Evolutionary conservation across 2,113 vertebrate genomes (phyloP).

Genomic region (Rhynchopsitta pachyrhyncha): DNA sequence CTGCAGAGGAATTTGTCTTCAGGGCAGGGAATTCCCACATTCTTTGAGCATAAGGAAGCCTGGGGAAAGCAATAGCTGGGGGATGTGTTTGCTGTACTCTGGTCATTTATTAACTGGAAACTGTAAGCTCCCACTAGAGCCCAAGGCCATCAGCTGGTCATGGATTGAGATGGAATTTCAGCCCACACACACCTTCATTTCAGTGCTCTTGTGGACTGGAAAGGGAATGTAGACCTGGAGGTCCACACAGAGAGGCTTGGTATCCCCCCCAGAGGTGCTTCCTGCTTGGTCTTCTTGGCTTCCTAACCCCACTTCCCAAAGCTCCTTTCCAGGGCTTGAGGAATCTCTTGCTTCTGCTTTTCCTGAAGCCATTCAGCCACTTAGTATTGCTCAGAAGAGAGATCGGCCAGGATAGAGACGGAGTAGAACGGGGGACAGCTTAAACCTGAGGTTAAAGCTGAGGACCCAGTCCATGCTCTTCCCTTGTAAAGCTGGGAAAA

Average conservation of each 20-base stretch:
- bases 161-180: background rate
- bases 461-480: background rate
- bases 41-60: background rate
- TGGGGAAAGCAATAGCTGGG: background rate
- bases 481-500: background rate
- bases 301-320: background rate
- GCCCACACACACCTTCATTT: background rate
- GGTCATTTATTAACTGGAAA: background rate
- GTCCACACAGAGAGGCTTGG: background rate
- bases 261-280: background rate
- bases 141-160: background rate
- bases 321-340: background rate
- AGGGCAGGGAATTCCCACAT: background rate
- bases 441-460: background rate
- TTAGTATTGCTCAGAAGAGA: background rate
- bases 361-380: background rate
- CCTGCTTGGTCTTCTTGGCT: background rate
- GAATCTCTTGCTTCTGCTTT: background rate
- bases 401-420: fast-evolving
- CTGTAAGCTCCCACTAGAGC: background rate
- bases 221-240: background rate
- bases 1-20: background rate
- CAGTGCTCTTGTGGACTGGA: background rate
- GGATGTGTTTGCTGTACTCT: background rate
- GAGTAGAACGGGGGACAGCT: background rate